A percentile compares a stretch with the other conserved stretches of the same genome.
Conservation (phyloP, 2,113 vertebrate species). For the Eolophus roseicapilla region DNA sequence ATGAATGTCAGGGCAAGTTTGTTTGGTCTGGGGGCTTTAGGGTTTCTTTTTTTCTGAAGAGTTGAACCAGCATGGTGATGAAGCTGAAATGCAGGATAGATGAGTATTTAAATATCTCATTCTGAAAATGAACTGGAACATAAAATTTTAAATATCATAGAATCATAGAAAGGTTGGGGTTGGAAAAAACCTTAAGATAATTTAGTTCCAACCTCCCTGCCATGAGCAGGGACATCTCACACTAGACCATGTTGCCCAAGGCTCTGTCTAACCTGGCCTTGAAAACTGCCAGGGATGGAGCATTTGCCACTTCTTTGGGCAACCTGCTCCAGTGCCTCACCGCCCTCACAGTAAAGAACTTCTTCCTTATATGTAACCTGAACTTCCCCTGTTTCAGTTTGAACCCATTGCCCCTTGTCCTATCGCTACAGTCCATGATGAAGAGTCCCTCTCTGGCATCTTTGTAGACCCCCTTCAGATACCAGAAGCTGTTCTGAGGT, state of each 20-base stretch:
- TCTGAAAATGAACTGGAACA: neutral
- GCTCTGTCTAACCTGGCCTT: neutral
- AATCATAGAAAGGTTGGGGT: neutral
- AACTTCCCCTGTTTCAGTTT: neutral
- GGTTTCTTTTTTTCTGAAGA: neutral
- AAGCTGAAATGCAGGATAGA: neutral
- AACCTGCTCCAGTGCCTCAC: neutral
- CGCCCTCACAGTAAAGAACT: neutral
- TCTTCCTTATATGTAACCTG: neutral
- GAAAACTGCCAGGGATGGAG: neutral
- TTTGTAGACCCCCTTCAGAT: neutral
- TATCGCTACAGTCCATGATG: neutral
- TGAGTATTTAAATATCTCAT: neutral
- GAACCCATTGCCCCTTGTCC: neutral
- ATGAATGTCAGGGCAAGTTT: neutral
- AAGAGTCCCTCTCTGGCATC: neutral
- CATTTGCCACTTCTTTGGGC: neutral
- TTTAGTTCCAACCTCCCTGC: neutral
- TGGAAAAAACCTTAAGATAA: neutral
- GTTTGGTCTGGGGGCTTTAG: neutral
- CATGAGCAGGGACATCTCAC: neutral
- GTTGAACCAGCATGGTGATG: neutral
- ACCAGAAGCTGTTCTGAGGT: neutral
- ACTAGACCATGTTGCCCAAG: neutral
- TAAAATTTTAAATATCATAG: neutral